phyloP scores from a whole-genome alignment of 1,140 invertebrate species.

The Drosophila fuyamai region DNA sequence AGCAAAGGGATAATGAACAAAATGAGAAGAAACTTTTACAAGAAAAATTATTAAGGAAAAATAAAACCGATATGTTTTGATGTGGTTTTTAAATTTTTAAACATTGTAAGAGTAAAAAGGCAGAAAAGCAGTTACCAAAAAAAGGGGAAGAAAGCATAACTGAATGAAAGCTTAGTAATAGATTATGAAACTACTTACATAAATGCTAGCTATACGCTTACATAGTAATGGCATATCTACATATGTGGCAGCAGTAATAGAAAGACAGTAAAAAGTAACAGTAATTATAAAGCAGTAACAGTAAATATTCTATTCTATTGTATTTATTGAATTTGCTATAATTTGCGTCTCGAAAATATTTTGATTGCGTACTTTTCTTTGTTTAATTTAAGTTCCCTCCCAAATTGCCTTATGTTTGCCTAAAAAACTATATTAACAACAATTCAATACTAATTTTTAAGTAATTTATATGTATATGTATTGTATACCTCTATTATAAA shows the following conservation, averaged over 20 bases:
- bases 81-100: constrained; percentile 78
- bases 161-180: constrained; percentile 49
- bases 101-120: constrained; percentile 71
- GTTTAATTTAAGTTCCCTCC: constrained; percentile 29
- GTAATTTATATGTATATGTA: constrained; percentile 64
- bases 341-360: constrained; percentile 39
- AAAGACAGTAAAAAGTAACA: constrained; percentile 40
- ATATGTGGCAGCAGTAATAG: constrained; percentile 48
- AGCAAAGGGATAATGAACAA: constrained; percentile 65
- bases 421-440: constrained; percentile 33
- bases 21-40: constrained; percentile 58
- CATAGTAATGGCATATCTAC: constrained; percentile 57
- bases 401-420: constrained; percentile 65
- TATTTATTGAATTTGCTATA: constrained; percentile 59
- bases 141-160: constrained; percentile 22
- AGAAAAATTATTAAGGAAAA: constrained; percentile 42
- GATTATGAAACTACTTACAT: constrained; percentile 49
- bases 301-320: constrained; percentile 50
- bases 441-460: constrained; percentile 65
- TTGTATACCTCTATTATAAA: constrained; percentile 44
- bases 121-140: constrained; percentile 77
- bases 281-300: constrained; percentile 22
- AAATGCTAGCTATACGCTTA: constrained; percentile 46
- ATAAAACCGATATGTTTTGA: constrained; percentile 77
- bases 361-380: constrained; percentile 11